Conservation (phyloP, 2,888 invertebrate species). For the Mesoligia furuncula region DNA sequence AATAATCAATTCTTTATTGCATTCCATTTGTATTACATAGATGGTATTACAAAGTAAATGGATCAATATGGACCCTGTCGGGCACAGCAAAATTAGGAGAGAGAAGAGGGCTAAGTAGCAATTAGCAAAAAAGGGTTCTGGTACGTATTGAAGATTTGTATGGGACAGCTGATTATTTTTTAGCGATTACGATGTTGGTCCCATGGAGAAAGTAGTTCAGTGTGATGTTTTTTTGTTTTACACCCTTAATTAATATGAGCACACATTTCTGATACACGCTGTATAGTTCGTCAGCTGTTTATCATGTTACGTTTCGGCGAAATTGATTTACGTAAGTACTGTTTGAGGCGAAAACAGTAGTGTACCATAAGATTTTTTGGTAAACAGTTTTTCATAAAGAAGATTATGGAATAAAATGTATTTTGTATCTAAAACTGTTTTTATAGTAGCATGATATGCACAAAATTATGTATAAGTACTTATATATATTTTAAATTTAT, state of each 20-base stretch:
- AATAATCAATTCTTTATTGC: too few relatives aligned
- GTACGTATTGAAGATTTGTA: not conserved
- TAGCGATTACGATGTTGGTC: not conserved
- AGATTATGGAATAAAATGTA: not conserved
- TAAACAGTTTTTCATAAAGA: conserved; percentile 16
- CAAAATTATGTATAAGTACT: too few relatives aligned
- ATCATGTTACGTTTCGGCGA: conserved; percentile 7
- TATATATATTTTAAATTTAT: too few relatives aligned
- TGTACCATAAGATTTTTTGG: not conserved
- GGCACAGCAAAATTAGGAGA: too few relatives aligned
- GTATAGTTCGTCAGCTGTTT: conserved; percentile 44
- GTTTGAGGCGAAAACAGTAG: conserved; percentile 21
- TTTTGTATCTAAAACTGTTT: not conserved
- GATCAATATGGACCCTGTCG: too few relatives aligned
- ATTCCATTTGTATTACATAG: too few relatives aligned
- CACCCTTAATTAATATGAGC: not conserved
- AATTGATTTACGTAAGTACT: conserved; percentile 34
- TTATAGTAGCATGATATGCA: too few relatives aligned
- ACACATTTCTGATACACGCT: not conserved
- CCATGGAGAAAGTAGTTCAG: not conserved
- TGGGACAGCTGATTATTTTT: not conserved
- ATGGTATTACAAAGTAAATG: too few relatives aligned
- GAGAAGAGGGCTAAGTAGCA: too few relatives aligned
- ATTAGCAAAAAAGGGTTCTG: too few relatives aligned
- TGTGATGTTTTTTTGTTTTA: not conserved